Percentiles rank a stretch among this genome's conserved stretches.
Evolutionary conservation across 2,797 vertebrate species (phyloP).

Genomic region (Poecile montanus): DNA sequence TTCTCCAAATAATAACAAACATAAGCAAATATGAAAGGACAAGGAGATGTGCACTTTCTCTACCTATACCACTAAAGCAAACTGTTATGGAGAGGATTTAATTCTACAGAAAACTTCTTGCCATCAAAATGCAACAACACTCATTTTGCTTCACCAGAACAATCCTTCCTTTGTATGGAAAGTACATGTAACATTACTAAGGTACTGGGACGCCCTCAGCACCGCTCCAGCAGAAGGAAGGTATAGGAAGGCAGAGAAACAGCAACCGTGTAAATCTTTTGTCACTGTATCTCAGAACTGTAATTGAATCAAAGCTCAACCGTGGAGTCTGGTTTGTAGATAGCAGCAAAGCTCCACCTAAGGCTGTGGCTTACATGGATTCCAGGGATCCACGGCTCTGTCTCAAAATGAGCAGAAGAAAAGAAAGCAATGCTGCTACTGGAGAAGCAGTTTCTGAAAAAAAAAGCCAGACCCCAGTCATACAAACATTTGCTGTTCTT

Average conservation of each 20-base stretch:
- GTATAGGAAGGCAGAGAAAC: background rate
- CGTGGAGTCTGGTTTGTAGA: background rate
- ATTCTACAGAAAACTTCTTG: background rate
- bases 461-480: background rate
- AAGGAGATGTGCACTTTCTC: background rate
- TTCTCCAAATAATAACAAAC: background rate
- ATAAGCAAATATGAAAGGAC: background rate
- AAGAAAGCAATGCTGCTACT: background rate
- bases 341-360: background rate
- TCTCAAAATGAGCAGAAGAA: background rate
- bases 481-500: background rate
- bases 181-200: background rate
- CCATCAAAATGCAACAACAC: background rate
- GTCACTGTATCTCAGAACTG: background rate
- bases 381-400: background rate
- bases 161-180: background rate
- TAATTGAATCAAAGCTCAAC: background rate
- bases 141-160: background rate
- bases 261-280: background rate
- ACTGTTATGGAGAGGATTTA: background rate
- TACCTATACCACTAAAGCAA: background rate
- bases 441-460: background rate
- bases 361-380: background rate
- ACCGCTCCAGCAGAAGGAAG: background rate
- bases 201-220: background rate